Conservation (phyloP, 2,797 vertebrate species). For the Falco concolor region DNA sequence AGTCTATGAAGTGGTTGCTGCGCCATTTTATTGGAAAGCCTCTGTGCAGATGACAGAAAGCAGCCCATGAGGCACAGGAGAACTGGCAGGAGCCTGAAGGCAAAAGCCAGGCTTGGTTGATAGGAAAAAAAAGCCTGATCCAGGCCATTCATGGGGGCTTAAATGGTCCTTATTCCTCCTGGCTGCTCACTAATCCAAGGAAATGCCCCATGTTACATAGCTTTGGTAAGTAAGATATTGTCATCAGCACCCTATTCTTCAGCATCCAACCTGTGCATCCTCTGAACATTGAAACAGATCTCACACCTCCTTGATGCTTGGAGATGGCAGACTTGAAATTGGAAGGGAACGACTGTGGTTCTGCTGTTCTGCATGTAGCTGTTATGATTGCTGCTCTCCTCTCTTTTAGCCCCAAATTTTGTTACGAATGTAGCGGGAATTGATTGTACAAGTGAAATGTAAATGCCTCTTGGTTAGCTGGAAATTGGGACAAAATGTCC, state of each 20-base stretch:
- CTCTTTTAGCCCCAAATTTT: not conserved
- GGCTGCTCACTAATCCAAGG: not conserved
- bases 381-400: not conserved
- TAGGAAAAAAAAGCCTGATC: not conserved
- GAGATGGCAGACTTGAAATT: not conserved
- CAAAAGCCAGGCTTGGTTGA: not conserved
- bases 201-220: not conserved
- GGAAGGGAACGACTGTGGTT: not conserved
- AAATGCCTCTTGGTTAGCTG: not conserved
- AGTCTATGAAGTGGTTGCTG: not conserved
- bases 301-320: not conserved
- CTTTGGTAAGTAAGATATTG: not conserved
- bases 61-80: not conserved
- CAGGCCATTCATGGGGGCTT: not conserved
- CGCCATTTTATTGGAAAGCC: not conserved
- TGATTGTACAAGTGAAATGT: not conserved
- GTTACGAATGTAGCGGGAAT: not conserved
- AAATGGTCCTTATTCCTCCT: not conserved
- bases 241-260: not conserved
- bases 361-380: not conserved
- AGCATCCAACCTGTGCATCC: not conserved
- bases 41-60: not conserved
- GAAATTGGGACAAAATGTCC: not conserved
- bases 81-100: not conserved
- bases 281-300: not conserved